Evolutionary conservation across 2,888 invertebrate species (phyloP).

Genomic region (Platycnemis pennipes): DNA sequence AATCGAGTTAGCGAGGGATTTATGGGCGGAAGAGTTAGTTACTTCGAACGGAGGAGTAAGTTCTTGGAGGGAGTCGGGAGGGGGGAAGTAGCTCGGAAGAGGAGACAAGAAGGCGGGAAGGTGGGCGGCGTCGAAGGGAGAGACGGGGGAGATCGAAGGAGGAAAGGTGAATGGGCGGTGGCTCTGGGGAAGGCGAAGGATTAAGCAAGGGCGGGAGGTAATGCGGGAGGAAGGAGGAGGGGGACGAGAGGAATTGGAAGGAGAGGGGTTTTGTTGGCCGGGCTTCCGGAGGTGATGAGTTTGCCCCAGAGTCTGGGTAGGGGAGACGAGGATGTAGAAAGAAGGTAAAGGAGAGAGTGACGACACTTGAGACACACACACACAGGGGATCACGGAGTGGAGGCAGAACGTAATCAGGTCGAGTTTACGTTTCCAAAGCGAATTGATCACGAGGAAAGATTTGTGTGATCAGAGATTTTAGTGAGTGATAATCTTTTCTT

Average conservation of each 20-base stretch:
- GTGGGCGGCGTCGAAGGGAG: conserved; percentile 79
- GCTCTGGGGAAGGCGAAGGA: neutral
- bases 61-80: conserved; percentile 73
- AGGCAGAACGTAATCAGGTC: conserved; percentile 52
- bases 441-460: conserved; percentile 60
- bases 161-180: neutral
- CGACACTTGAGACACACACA: neutral
- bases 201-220: neutral
- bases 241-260: neutral
- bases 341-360: neutral
- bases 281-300: neutral
- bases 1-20: conserved; percentile 63
- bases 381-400: neutral
- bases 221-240: neutral
- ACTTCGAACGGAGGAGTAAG: conserved; percentile 70
- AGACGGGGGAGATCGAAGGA: conserved; percentile 69
- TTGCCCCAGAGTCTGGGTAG: neutral
- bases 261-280: neutral
- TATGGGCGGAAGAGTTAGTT: conserved; percentile 61
- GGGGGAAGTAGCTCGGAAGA: conserved; percentile 73
- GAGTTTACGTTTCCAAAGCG: conserved; percentile 56
- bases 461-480: conserved; percentile 65
- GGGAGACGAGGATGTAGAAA: neutral
- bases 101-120: conserved; percentile 77
- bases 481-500: conserved; percentile 63